Conservation (phyloP, 2,797 vertebrate species). For the Naso thynnoides region DNA sequence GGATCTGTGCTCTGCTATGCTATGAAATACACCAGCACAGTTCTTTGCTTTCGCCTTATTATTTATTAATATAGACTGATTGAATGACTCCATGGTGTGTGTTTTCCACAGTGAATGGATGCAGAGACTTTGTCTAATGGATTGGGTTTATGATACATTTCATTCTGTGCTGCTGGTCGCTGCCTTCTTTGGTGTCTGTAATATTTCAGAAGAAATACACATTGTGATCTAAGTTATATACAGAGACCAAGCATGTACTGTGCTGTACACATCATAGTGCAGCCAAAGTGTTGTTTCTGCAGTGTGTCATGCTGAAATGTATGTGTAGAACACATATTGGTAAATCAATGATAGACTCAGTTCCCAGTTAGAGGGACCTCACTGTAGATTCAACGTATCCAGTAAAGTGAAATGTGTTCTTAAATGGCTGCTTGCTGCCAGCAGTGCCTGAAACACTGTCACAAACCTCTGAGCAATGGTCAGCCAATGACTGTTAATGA, state of each 20-base stretch:
- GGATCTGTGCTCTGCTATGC: background rate
- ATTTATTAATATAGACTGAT: constrained; percentile 44
- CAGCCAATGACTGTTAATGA: background rate
- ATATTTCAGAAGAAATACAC: background rate
- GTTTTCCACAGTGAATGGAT: constrained; percentile 17
- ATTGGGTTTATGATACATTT: constrained; percentile 4
- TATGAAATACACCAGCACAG: constrained; percentile 10
- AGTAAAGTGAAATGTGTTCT: background rate
- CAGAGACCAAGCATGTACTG: background rate
- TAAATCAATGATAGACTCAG: background rate
- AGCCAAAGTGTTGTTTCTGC: background rate
- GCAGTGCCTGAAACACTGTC: background rate
- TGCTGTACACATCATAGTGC: background rate
- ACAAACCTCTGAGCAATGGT: background rate
- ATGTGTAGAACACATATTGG: background rate
- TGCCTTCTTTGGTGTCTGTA: background rate
- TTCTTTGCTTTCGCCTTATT: constrained; percentile 21
- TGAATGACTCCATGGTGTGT: constrained; percentile 29
- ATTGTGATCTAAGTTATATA: no score
- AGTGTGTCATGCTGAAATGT: background rate
- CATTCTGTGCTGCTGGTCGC: background rate
- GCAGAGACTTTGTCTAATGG: constrained; percentile 31
- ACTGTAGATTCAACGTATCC: background rate
- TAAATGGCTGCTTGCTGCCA: background rate
- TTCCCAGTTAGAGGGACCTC: background rate